Evolutionary conservation across 2,888 invertebrate species (phyloP), one percentile per base, ranked within the genome.

Genomic region (Mactromeris polynyma): DNA sequence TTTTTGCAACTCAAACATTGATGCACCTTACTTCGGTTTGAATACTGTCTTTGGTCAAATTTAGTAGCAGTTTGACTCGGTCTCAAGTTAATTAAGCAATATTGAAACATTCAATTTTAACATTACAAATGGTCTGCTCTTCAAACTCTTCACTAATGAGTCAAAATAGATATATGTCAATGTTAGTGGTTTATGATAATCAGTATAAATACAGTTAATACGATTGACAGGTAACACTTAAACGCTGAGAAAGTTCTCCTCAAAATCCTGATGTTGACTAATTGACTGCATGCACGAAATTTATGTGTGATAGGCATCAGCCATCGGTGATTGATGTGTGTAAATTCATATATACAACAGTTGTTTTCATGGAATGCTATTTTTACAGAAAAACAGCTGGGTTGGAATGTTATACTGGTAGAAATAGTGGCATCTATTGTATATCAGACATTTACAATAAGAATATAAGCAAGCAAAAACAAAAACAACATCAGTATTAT

Each of bases 291-390:
- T 73, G 73, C 36, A 54, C 31, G 54, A 36, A 81, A 81, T 54
- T 81, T 54, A 46, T 19, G 51, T 21, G 21, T 19, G 58, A 69
- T 42, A 33, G 64, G 82, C 14, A 69, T 42, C 64, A n/a, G 40
- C 26, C 31, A 36, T 58, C 83, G 31, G 4, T 77, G 77, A 83
- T 83, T 83, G 73, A 83, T 73, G 77, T 73, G 9, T 0, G 33
- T 26, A 38, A 83, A 77, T 83, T 46, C 33, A 33, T 36, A 46
- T 31, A 82, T 82, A 69, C 77, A 81, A 33, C 26, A 42, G 46
- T 83, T 77, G 73, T 83, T 83, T 83, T 77, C 64, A 69, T 77
- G 83, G 83, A 83, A 83, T 83, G 83, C 77, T 83, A 73, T 83
- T 83, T 69, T 83, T 77, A 77, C 73, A 83, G 40, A 77, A 46